These are phyloP conservation scores for Palloptera scutellata DNA, from an alignment of 2,888 invertebrate species.

Conservation along the genomic window DNA sequence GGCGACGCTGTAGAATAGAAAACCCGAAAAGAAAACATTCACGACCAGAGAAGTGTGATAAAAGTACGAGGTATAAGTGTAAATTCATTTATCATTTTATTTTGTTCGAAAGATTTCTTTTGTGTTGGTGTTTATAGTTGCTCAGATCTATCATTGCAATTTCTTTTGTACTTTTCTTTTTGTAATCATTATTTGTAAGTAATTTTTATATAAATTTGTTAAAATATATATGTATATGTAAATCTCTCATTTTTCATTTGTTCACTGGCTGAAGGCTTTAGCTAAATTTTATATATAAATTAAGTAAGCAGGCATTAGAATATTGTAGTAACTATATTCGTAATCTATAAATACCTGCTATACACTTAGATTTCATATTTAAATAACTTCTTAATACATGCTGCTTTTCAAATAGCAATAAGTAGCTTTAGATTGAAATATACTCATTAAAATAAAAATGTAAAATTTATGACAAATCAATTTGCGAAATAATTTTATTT, in stretches of 20 bases:
- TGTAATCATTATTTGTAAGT: neutral
- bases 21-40: neutral
- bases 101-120: neutral
- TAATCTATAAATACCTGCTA: neutral
- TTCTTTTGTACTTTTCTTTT: neutral
- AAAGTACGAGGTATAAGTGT: neutral
- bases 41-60: neutral
- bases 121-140: too few species aligned
- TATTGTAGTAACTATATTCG: neutral
- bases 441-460: neutral
- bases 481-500: neutral
- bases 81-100: neutral
- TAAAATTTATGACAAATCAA: neutral
- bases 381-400: neutral
- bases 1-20: conserved; percentile 80
- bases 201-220: conserved; percentile 4
- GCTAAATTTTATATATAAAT: conserved; percentile 22
- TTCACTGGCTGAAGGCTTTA: conserved; percentile 20
- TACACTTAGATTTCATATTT: neutral
- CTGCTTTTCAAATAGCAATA: neutral
- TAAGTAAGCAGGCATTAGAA: neutral
- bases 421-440: neutral
- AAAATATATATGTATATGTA: neutral
- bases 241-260: neutral
- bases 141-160: neutral